A percentile compares a stretch with the other conserved stretches of the same genome.
Conservation (phyloP, 2,797 vertebrate genomes). For the Gymnothorax javanicus region DNA sequence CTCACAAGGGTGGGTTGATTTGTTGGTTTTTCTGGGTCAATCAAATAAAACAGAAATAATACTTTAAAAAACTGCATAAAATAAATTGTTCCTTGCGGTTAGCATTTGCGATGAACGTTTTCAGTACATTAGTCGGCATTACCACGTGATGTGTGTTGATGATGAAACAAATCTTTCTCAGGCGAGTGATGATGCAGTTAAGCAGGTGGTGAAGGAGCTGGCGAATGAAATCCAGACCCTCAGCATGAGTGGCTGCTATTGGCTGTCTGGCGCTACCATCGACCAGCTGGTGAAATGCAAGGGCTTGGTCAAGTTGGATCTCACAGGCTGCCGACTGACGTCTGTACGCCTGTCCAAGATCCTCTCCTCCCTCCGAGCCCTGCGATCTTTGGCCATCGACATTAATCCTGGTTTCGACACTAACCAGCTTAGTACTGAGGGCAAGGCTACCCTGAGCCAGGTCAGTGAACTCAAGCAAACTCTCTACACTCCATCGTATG, state of each 20-base stretch:
- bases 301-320: slow-evolving; percentile 82
- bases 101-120: neutral
- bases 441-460: slow-evolving; percentile 84
- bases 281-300: slow-evolving; percentile 83
- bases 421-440: slow-evolving; percentile 84
- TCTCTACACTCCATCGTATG: slow-evolving; percentile 87
- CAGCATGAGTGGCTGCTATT: slow-evolving; percentile 91
- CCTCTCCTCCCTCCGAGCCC: slow-evolving; percentile 79
- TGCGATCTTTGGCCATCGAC: slow-evolving; percentile 87
- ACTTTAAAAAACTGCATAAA: neutral
- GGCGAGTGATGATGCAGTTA: slow-evolving; percentile 82
- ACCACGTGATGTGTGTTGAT: neutral
- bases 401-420: slow-evolving; percentile 85
- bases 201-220: slow-evolving; percentile 76
- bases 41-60: neutral
- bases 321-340: slow-evolving; percentile 87
- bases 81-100: neutral
- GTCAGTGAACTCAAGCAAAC: slow-evolving; percentile 91
- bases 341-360: slow-evolving; percentile 86
- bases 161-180: slow-evolving; percentile 55
- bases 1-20: neutral
- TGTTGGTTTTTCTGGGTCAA: neutral
- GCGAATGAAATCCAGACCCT: slow-evolving; percentile 83
- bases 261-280: slow-evolving; percentile 81
- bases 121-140: neutral